phyloP scores from a whole-genome alignment of 2,888 invertebrate species.

The Acanthococcus lagerstroemiae region DNA sequence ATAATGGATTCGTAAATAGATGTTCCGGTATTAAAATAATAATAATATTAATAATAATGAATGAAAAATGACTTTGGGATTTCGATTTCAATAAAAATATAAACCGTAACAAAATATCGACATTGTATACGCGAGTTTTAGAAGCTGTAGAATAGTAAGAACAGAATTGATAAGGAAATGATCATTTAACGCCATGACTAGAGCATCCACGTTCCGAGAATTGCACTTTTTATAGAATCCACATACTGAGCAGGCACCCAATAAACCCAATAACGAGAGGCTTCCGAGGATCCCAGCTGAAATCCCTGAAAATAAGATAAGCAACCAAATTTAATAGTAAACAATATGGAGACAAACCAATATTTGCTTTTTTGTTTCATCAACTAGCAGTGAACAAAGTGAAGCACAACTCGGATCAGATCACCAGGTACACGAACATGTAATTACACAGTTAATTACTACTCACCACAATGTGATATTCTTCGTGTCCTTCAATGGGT shows the following conservation, averaged over 20 bases:
- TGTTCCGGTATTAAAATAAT: too few relatives aligned
- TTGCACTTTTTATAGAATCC: conserved; percentile 81
- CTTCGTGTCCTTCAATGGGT: conserved; percentile 76
- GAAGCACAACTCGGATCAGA: too few relatives aligned
- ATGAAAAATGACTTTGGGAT: too few relatives aligned
- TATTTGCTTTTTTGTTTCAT: too few relatives aligned
- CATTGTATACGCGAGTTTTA: not conserved
- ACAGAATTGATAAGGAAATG: not conserved
- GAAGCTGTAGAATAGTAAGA: not conserved
- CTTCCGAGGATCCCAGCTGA: conserved; percentile 83
- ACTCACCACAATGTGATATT: conserved; percentile 81
- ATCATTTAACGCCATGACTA: conserved; percentile 18
- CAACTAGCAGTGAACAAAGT: too few relatives aligned
- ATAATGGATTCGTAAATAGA: too few relatives aligned
- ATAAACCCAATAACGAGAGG: conserved; percentile 84
- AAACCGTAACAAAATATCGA: not conserved
- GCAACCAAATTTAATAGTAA: too few relatives aligned
- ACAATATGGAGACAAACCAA: not conserved
- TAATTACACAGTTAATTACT: not conserved
- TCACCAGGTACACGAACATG: too few relatives aligned
- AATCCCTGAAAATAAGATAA: conserved; percentile 56
- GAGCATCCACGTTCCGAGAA: conserved; percentile 62
- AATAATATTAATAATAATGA: too few relatives aligned
- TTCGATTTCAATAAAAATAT: too few relatives aligned
- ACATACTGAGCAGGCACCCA: conserved; percentile 89